Conservation (phyloP, 2,113 vertebrate species). For the Neotragus moschatus region DNA sequence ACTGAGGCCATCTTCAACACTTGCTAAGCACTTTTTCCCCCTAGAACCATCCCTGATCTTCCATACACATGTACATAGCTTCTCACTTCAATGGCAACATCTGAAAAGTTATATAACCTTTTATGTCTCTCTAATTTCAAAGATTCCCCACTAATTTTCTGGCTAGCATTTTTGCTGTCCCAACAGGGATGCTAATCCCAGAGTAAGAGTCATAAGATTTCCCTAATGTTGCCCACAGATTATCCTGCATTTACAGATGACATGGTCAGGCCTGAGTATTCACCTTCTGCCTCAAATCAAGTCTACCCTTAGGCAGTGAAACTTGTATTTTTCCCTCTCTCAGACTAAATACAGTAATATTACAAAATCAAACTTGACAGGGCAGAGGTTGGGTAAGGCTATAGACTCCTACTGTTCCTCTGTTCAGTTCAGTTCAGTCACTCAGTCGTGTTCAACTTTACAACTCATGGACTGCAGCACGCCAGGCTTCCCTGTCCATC, state of each 20-base stretch:
- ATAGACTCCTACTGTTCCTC: not conserved
- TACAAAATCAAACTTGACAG: not conserved
- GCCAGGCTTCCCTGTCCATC: not conserved
- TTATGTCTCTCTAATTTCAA: not conserved
- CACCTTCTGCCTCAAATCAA: not conserved
- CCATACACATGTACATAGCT: not conserved
- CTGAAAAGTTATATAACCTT: not conserved
- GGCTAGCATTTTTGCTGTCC: not conserved
- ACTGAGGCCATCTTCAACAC: not conserved
- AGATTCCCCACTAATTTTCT: not conserved
- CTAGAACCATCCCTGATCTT: not conserved
- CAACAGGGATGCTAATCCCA: not conserved
- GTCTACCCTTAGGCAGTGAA: not conserved
- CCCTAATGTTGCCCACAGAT: not conserved
- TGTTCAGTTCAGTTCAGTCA: not conserved
- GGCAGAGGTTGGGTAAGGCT: not conserved
- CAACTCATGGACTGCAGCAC: not conserved
- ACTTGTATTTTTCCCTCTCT: not conserved
- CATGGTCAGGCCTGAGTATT: not conserved
- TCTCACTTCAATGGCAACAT: not conserved
- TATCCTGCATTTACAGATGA: not conserved
- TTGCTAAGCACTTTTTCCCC: not conserved
- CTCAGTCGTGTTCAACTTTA: rapidly evolving
- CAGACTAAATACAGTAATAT: not conserved
- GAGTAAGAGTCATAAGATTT: not conserved